phyloP scores from a whole-genome alignment of 2,797 vertebrate species.

The Megalops cyprinoides region DNA sequence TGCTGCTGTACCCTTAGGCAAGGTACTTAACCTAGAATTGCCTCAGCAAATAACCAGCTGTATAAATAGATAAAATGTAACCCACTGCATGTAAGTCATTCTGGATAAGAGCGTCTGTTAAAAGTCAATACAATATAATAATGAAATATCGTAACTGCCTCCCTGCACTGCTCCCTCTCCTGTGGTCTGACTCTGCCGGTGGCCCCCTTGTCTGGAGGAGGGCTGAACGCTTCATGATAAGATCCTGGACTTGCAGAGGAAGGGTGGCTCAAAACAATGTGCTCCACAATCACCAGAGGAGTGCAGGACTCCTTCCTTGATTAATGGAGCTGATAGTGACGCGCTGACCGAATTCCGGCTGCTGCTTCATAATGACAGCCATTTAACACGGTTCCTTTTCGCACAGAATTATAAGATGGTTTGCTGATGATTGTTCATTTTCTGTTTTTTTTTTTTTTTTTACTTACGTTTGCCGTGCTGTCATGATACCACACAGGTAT shows the following conservation, averaged over 20 bases:
- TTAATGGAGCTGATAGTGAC: neutral
- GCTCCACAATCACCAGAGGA: neutral
- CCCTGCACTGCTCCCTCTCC: neutral
- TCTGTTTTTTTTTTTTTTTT: too few relatives aligned
- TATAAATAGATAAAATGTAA: too few relatives aligned
- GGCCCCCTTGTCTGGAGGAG: neutral
- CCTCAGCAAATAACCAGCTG: too few relatives aligned
- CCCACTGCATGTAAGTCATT: too few relatives aligned
- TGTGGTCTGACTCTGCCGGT: neutral
- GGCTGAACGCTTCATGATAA: neutral
- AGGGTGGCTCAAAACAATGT: slow-evolving; percentile 31
- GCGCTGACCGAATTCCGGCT: neutral
- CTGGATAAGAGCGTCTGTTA: too few relatives aligned
- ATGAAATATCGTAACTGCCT: neutral
- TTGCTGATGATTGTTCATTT: too few relatives aligned
- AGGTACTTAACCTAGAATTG: too few relatives aligned
- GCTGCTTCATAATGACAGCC: neutral
- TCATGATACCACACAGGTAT: too few relatives aligned
- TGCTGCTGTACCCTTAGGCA: too few relatives aligned
- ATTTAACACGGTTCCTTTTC: neutral
- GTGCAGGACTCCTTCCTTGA: slow-evolving; percentile 1
- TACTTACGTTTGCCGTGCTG: too few relatives aligned
- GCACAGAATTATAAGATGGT: too few relatives aligned
- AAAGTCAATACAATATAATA: too few relatives aligned
- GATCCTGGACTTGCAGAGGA: slow-evolving; percentile 8